A percentile compares a stretch with the other conserved stretches of the same genome.
phyloP scores from a whole-genome alignment of 2,113 vertebrate species.

The Centropus unirufus region DNA sequence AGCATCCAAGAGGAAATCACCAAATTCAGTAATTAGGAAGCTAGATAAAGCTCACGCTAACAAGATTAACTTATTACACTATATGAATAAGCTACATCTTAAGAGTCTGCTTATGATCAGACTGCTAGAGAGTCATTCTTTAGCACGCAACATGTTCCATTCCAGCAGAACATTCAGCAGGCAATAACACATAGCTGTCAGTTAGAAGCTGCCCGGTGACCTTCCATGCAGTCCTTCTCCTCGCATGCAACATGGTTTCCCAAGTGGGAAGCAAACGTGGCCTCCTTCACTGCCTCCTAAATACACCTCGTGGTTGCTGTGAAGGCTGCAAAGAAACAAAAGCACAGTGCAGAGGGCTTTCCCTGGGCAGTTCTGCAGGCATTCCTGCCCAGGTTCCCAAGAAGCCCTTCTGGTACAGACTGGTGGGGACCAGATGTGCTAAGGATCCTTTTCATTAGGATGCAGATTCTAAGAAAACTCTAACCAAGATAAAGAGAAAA shows the following conservation, averaged over 20 bases:
- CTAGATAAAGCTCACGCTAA: background rate
- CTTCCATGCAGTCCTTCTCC: background rate
- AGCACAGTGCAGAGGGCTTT: background rate
- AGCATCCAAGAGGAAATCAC: constrained; percentile 7
- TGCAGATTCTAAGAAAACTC: background rate
- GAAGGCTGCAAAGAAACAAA: background rate
- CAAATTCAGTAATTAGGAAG: background rate
- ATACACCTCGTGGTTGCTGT: background rate
- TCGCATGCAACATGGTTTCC: background rate
- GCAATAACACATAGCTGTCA: background rate
- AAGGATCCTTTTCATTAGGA: background rate
- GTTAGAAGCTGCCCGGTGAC: background rate
- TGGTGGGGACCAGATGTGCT: background rate
- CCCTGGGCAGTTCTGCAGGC: rapidly evolving
- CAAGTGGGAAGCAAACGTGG: background rate
- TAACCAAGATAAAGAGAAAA: background rate
- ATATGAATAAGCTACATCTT: background rate
- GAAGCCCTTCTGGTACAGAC: background rate
- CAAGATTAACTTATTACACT: constrained; percentile 3
- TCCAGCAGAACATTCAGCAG: background rate
- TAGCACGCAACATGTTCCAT: background rate
- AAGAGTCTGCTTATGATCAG: constrained; percentile 27
- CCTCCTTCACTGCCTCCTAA: background rate
- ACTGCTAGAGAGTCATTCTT: background rate
- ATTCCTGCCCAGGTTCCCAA: background rate